Base-by-base conservation (phyloP, 2,113 vertebrate genomes). In the Menura novaehollandiae region DNA sequence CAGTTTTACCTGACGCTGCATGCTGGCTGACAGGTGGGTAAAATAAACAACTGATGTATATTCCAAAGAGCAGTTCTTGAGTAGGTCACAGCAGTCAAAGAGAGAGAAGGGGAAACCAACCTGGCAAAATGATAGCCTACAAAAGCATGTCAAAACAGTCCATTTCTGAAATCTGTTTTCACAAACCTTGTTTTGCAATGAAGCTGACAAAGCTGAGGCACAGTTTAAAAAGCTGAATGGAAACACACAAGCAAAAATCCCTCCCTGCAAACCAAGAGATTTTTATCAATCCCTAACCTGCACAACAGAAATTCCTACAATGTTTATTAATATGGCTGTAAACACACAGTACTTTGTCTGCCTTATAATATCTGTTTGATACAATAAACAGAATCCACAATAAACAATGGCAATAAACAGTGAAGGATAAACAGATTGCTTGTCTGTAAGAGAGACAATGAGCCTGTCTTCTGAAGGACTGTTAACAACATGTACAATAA, bases 1-100 rank as follows among this genome's bases (percentile, higher is more conserved):
- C 43, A 67, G 21, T 74, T 97, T 78, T 95, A 66, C 47, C 81
- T 72, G 83, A 87, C 91, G 62, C 59, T 80, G 68, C 41, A 77
- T 13, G 27, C 58, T 88, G 35, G 69, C 83, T 97, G 87, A 88
- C 76, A 93, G 85, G 37, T 91, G 62, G 85, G 76, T 90, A 49
- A 94, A 92, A 91, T 63, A 56, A 92, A 84, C 39, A 91, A 66
- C 74, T 83, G 15, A 23, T 37, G 44, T n/a, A 33, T 33, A 72
- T 53, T 88, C 49, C 75, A 58, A 19, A 90, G 49, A 85, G 51
- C 7, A 26, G 76, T 58, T 85, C 37, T 51, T 27, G 35, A 81
- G 35, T 2, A 75, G 84, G 60, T 81, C 84, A 93, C 56, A 77
- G 55, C 14, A 89, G 47, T 33, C 32, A 37, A 37, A 85, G 47